Base-by-base conservation (phyloP, 2,888 invertebrate genomes). In the Folsomia manolachei region DNA sequence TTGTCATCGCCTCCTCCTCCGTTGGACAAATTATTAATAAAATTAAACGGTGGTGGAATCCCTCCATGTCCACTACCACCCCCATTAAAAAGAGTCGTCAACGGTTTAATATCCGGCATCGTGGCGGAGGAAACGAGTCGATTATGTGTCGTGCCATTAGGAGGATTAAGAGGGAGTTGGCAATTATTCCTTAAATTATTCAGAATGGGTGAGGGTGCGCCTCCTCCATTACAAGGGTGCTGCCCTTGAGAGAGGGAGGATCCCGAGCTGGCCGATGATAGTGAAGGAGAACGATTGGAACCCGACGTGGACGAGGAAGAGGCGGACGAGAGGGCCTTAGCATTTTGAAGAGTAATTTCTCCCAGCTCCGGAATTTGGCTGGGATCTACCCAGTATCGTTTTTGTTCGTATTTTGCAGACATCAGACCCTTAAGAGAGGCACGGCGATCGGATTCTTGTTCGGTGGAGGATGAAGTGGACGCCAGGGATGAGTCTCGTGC, bases 71-170 rank as follows among this genome's bases (percentile, higher is more conserved):
- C 1, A 71, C 39, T n/a, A 70, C 19, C 70, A 64, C 71, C 67
- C 68, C 75, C 72, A 71, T 72, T 73, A 4, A 68, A 14, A 7
- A 77, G 80, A 52, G 83, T 81, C 63, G 83, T 82, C 70, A 85
- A 79, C 23, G 85, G 84, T 76, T 84, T 84, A 53, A 83, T 82
- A 69, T 84, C 83, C 39, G 83, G 82, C 63, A 78, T 69, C 7
- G 80, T 80, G n/a, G 76, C 71, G 14, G 80, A 80, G 71, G 75
- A 78, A 21, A 78, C 77, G 11, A 80, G 74, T 23, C 79, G 78
- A 39, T 39, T 39, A 14, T 39, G 39, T 9, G 4, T 4, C 14
- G 39, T 14, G 14, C 39, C 39, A 4, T 9, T 4, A 39, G 7
- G 7, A 14, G 39, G 14, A 39, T 4, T 14, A 14, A 14, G 14